Conservation (phyloP, 1,140 invertebrate species). For the Nixonia krombeini region DNA sequence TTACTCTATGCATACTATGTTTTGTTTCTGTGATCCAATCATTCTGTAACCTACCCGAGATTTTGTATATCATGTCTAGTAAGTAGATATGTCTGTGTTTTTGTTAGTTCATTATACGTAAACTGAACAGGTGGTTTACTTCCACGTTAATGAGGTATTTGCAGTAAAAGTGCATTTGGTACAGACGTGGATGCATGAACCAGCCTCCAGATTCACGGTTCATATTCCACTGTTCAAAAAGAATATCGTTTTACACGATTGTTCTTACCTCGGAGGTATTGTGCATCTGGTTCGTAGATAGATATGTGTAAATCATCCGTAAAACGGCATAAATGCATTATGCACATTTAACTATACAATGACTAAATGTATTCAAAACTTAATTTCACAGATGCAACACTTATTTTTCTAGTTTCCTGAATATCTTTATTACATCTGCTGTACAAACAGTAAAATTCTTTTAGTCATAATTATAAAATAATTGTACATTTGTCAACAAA, state of each 20-base stretch:
- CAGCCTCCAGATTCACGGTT: constrained; percentile 17
- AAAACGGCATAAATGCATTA: too few species aligned
- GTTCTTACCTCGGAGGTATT: constrained; percentile 58
- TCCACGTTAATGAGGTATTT: background rate
- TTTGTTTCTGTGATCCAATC: constrained; percentile 8
- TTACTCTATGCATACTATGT: constrained; percentile 34
- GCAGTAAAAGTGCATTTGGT: background rate
- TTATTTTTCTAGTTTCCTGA: too few species aligned
- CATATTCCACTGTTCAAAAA: background rate
- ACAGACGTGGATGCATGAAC: constrained; percentile 32
- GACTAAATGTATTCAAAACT: too few species aligned
- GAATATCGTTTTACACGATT: constrained; percentile 7
- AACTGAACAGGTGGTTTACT: background rate
- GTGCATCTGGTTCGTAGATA: constrained; percentile 69
- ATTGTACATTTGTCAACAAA: too few species aligned
- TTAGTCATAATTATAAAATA: too few species aligned
- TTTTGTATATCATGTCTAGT: constrained; percentile 16
- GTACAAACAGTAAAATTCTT: too few species aligned
- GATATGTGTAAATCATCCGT: constrained; percentile 14
- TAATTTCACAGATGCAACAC: too few species aligned
- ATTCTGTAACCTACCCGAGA: constrained; percentile 26
- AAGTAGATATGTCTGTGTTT: constrained; percentile 28
- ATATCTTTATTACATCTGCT: too few species aligned
- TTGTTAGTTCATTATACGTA: constrained; percentile 11
- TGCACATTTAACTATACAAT: too few species aligned